Base-by-base conservation (phyloP, 2,888 invertebrate species). In the Steromphala cineraria region DNA sequence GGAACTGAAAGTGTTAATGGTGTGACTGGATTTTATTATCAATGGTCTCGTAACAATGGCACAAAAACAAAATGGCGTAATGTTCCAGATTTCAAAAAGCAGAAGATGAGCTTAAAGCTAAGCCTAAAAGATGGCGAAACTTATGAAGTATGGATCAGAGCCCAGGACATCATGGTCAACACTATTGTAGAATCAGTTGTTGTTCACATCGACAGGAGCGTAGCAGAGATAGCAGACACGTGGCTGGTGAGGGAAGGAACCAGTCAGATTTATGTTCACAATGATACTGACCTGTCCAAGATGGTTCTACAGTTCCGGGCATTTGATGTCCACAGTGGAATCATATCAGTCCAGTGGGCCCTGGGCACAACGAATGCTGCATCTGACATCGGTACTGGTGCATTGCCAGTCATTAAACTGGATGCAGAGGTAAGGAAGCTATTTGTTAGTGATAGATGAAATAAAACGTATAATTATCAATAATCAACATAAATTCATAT, bases 1-100 rank as follows among this genome's bases (percentile, higher is more conserved):
- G 87, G 87, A 15, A 87, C 87, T 36, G 75, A 67, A 8, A 87
- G 84, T 76, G 79, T 87, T 0, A 74, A 83, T 52, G 87, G 87
- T 4, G 84, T 87, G 17, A 74, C 79, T 0, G 56, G 36, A 13
- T 87, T 82, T 74, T 31, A 21, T 19, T 80, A 82, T 53, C 56
- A 84, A 0, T 85, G 82, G 80, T 46, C 24, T 1, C 67, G 79
- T 3, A 79, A 86, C 53, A 71, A 74, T 36, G 53, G 76, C 8
- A 2, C 67, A n/a, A 15, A 67, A 8, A 67, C 79, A 7, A 0
- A 53, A 7, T 46, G 80, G 56, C 67, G 19, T 13, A 8, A 56
- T 2, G 82, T 87, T 19, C 84, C 81, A 15, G 52, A 85, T 53
- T 80, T 87, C 78, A 78, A 40, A 17, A 76, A 81, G 24, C 87